Conservation (phyloP, 2,113 vertebrate genomes). For the Ailuropoda melanoleuca region DNA sequence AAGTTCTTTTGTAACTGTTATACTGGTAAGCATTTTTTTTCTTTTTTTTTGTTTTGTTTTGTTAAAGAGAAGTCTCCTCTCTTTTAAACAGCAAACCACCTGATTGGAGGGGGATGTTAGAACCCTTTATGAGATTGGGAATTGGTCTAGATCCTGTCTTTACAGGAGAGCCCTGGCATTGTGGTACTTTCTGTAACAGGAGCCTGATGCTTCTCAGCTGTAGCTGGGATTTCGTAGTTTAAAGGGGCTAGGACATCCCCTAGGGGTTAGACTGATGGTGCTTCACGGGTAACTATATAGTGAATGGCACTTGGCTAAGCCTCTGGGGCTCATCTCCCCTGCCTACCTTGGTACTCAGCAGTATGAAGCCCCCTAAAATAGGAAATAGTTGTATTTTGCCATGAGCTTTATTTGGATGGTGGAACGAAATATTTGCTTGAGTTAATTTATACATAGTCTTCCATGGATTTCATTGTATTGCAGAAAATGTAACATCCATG, state of each 20-base stretch:
- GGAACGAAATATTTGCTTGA: neutral
- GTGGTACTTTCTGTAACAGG: neutral
- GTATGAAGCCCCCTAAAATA: neutral
- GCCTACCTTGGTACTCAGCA: neutral
- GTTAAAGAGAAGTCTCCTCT: neutral
- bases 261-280: neutral
- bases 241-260: neutral
- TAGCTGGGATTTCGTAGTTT: neutral
- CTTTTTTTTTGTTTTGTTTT: neutral
- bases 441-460: constrained; percentile 33
- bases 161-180: neutral
- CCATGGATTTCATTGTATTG: constrained; percentile 31
- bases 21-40: neutral
- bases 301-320: neutral
- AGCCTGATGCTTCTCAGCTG: neutral
- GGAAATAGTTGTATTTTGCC: neutral
- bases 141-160: neutral
- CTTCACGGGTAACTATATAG: neutral
- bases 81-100: neutral
- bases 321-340: neutral
- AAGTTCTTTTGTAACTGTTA: constrained; percentile 76
- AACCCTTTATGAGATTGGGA: neutral
- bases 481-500: constrained; percentile 36
- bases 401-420: neutral
- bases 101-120: neutral